Evolutionary conservation across 2,113 vertebrate genomes (phyloP).

Genomic region (Ovis canadensis): DNA sequence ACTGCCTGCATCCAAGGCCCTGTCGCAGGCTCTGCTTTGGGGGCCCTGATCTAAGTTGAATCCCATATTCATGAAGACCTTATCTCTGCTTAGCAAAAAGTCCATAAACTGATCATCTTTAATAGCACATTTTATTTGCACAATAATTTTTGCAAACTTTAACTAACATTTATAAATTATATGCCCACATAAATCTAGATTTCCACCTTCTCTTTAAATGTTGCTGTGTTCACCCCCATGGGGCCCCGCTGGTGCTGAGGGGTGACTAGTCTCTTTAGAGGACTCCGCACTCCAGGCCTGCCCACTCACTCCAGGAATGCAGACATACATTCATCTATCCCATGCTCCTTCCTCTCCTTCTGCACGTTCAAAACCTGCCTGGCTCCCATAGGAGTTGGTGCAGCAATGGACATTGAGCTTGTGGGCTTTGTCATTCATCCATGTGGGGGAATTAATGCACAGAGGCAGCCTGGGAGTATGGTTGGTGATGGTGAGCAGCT

Average conservation of each 20-base stretch:
- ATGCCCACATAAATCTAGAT: neutral
- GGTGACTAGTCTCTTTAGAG: neutral
- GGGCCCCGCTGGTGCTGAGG: neutral
- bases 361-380: fast-evolving
- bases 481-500: neutral
- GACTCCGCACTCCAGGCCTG: too few species aligned
- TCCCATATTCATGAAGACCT: too few species aligned
- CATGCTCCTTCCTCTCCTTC: neutral
- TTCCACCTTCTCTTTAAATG: neutral
- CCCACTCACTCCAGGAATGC: neutral
- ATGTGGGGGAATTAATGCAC: fast-evolving
- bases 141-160: neutral
- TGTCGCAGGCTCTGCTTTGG: neutral
- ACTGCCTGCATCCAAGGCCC: too few species aligned
- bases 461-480: neutral
- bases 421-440: neutral
- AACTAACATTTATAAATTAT: neutral
- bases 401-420: fast-evolving
- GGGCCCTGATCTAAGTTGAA: neutral
- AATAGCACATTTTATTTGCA: neutral
- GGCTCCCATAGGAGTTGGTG: fast-evolving
- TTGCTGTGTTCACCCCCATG: neutral
- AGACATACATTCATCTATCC: fast-evolving
- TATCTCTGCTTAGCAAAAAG: neutral
- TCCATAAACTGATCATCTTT: neutral